Conservation (phyloP, 2,797 vertebrate species). For the Cuculus canorus region DNA sequence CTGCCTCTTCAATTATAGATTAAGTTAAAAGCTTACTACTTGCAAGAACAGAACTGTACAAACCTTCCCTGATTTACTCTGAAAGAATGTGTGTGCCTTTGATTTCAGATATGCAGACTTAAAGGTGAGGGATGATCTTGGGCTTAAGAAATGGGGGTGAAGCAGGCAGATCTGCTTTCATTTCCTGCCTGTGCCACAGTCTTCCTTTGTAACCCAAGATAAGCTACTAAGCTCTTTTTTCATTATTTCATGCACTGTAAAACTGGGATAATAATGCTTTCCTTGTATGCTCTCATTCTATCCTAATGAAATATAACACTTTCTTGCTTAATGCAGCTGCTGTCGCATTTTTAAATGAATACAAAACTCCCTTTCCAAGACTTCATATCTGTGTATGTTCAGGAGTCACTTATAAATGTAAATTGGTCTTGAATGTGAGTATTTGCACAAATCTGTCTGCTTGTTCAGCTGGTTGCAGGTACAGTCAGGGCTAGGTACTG, state of each 20-base stretch:
- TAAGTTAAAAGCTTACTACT: conserved; percentile 1
- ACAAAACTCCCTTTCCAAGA: neutral
- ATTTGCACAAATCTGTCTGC: neutral
- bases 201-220: neutral
- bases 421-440: neutral
- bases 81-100: neutral
- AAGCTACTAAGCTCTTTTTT: neutral
- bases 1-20: conserved; percentile 20
- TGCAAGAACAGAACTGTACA: neutral
- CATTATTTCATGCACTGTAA: neutral
- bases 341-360: neutral
- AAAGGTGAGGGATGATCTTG: neutral
- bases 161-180: neutral
- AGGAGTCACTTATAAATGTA: neutral
- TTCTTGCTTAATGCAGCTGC: neutral
- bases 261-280: neutral
- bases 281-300: neutral
- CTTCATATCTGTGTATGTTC: neutral
- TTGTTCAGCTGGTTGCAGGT: neutral
- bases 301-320: neutral
- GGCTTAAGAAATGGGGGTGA: neutral
- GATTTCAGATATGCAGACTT: neutral
- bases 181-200: neutral
- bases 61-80: neutral
- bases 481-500: neutral